Evolutionary conservation across 2,888 invertebrate genomes (phyloP).

Genomic region (Cinara cedri): DNA sequence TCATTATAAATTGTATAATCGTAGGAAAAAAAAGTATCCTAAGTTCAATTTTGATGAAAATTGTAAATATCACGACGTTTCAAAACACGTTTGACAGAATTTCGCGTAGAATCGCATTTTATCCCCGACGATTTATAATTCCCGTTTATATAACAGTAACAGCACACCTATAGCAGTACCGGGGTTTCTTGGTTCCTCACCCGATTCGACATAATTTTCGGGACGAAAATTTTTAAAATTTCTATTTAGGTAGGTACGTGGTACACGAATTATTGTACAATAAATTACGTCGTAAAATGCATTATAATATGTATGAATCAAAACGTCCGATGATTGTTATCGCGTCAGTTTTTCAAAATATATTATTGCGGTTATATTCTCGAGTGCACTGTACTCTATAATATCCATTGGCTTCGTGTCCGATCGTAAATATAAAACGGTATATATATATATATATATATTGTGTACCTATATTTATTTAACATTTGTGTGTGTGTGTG

Average conservation of each 20-base stretch:
- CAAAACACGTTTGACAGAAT: too few relatives aligned
- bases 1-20: too few relatives aligned
- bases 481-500: not conserved
- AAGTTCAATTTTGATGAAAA: too few relatives aligned
- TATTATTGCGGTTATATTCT: not conserved
- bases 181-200: too few relatives aligned
- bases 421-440: not conserved
- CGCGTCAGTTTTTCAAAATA: not conserved
- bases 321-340: constrained; percentile 28
- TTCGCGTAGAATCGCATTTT: too few relatives aligned
- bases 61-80: too few relatives aligned
- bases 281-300: constrained; percentile 9
- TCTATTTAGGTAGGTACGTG: not conserved
- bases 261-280: not conserved
- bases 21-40: too few relatives aligned
- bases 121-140: too few relatives aligned
- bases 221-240: constrained; percentile 5
- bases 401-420: not conserved
- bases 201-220: too few relatives aligned
- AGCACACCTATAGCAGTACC: too few relatives aligned
- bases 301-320: constrained; percentile 1
- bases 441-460: not conserved
- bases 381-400: constrained; percentile 22
- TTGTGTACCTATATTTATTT: not conserved
- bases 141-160: too few relatives aligned